Conservation (phyloP, 2,888 invertebrate species). For the Brachyopa scutellaris region DNA sequence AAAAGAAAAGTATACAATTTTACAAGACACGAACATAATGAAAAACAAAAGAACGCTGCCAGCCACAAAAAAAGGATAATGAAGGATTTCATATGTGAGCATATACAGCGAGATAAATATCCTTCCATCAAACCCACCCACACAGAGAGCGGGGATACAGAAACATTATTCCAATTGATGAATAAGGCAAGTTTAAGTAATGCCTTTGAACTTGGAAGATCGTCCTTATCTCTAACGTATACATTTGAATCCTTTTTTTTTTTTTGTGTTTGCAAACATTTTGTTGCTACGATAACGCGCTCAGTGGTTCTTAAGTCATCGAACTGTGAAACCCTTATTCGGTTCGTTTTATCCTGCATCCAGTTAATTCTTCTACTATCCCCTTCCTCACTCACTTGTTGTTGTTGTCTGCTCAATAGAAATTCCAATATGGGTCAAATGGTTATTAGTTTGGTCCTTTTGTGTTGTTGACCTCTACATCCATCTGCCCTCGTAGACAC, state of each 20-base stretch:
- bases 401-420: not conserved
- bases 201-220: not conserved
- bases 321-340: slow-evolving; percentile 19
- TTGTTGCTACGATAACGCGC: slow-evolving; percentile 39
- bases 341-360: slow-evolving; percentile 20
- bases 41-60: slow-evolving; percentile 1
- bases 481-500: slow-evolving; percentile 1
- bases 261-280: not conserved
- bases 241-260: not conserved
- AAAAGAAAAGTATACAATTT: slow-evolving; percentile 12
- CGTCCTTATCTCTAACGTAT: not conserved
- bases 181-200: slow-evolving; percentile 5
- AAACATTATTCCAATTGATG: not conserved
- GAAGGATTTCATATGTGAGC: not conserved
- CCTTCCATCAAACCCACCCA: not conserved
- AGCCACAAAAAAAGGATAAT: not conserved
- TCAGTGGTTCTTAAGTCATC: slow-evolving; percentile 34
- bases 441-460: slow-evolving; percentile 34
- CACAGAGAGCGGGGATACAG: not conserved
- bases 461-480: slow-evolving; percentile 25
- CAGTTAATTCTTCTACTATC: not conserved
- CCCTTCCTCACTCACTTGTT: not conserved
- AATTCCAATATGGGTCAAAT: slow-evolving; percentile 51
- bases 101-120: not conserved
- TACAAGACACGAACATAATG: not conserved